These are phyloP conservation scores for Hafferia zeledoni DNA, from an alignment of 2,797 vertebrate genomes.

Conservation along the genomic window DNA sequence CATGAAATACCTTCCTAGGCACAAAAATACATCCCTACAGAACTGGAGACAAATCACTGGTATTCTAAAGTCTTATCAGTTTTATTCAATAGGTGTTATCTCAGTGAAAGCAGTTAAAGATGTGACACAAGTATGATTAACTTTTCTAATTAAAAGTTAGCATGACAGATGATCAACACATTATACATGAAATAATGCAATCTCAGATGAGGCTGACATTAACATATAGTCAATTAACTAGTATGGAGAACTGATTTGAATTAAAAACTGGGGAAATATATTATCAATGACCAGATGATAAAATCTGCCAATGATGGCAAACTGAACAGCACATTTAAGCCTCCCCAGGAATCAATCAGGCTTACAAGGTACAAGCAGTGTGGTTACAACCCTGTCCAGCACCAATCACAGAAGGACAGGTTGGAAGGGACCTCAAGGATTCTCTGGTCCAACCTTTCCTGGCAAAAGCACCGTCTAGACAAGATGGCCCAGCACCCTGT, in stretches of 20 bases:
- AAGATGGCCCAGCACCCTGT: background rate
- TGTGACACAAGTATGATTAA: background rate
- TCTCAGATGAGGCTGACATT: background rate
- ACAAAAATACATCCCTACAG: background rate
- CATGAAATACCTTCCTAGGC: background rate
- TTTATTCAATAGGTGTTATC: background rate
- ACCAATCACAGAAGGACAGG: background rate
- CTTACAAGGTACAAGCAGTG: rapidly evolving
- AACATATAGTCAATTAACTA: background rate
- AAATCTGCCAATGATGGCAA: background rate
- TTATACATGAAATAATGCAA: background rate
- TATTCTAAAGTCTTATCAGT: background rate
- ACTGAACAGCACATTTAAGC: background rate
- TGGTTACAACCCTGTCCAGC: background rate
- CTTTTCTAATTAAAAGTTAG: background rate
- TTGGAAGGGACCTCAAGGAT: background rate
- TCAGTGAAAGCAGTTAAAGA: background rate
- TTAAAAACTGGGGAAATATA: background rate
- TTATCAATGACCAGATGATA: background rate
- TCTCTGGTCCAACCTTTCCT: background rate
- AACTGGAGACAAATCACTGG: background rate
- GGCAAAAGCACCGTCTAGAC: background rate
- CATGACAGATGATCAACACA: background rate
- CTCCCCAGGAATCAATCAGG: rapidly evolving
- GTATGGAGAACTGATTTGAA: background rate